Conservation (phyloP, 2,113 vertebrate genomes). For the Hassar affinis region DNA sequence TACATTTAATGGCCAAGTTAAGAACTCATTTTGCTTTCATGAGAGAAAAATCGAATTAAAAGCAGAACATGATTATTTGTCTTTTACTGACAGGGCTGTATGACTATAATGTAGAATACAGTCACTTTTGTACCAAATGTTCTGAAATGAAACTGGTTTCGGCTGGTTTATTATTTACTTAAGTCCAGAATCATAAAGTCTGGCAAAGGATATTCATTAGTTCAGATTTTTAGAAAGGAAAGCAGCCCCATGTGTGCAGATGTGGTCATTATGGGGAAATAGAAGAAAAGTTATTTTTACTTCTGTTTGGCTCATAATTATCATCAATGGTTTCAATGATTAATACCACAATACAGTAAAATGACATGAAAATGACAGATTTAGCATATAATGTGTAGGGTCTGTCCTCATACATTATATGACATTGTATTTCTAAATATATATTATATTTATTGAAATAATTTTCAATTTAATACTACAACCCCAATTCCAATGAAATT, state of each 20-base stretch:
- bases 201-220: not conserved
- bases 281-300: constrained; percentile 74
- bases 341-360: not conserved
- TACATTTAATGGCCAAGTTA: constrained; percentile 80
- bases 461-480: no score
- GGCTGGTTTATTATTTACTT: not conserved
- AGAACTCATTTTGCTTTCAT: constrained; percentile 78
- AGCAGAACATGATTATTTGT: constrained; percentile 68
- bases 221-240: constrained; percentile 18
- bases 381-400: not conserved
- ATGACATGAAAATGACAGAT: not conserved
- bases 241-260: constrained; percentile 9
- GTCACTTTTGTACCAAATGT: not conserved
- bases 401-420: no score
- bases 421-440: no score
- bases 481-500: no score
- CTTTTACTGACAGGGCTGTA: constrained; percentile 5
- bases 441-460: no score
- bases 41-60: constrained; percentile 74
- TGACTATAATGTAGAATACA: not conserved
- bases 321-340: not conserved
- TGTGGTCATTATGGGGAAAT: constrained; percentile 61
- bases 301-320: constrained; percentile 69
- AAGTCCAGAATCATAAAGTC: not conserved
- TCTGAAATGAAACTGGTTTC: not conserved